Evolutionary conservation across 35 echinoderm and acorn worm species (phyloP), one percentile per base, ranked within the genome.

Genomic region (Heliocidaris tuberculata): DNA sequence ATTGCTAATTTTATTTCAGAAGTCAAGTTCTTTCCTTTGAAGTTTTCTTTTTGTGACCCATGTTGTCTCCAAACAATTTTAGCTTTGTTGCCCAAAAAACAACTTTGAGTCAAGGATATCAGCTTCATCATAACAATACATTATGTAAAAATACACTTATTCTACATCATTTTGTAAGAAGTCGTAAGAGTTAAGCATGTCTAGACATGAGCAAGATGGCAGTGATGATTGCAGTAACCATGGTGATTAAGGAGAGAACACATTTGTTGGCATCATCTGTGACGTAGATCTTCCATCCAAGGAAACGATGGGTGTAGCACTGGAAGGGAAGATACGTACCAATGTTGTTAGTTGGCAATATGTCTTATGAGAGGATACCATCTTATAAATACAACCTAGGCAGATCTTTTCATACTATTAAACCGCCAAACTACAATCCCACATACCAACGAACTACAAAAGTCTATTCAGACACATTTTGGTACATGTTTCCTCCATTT

Each of bases 241-340:
- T 89, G 87, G 47, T 48, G 31, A 89, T 48, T 47, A 89, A 31
- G 31, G 87, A 89, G 32, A 89, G 87, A 15, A 48, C 47, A 48
- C 31, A 32, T 24, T 89, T 89, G 87, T 32, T 89, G 21, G 94
- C 71, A 70, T 94, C 95, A 49, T 94, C 95, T 10, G 49, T 35
- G 11, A 97, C 94, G 29, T 95, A 49, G 30, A 98, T 98, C 86
- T 98, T 98, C 97, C 97, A 98, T 24, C 97, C 97, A 27, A 98
- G 95, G 60, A 93, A 96, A 11, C 96, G 96, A 94, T 98, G 97
- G 16, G 96, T 96, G 85, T 98, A 98, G 61, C 97, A 98, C 97
- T 96, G 59, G 9, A 93, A 94, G n/a, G 92, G 9, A 31, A 61
- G 10, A 47, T 30, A 85, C 35, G 35, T 42, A 42, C 19, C 3